Base-by-base conservation (phyloP, 2,113 vertebrate species). In the Ariopsis seemanni region DNA sequence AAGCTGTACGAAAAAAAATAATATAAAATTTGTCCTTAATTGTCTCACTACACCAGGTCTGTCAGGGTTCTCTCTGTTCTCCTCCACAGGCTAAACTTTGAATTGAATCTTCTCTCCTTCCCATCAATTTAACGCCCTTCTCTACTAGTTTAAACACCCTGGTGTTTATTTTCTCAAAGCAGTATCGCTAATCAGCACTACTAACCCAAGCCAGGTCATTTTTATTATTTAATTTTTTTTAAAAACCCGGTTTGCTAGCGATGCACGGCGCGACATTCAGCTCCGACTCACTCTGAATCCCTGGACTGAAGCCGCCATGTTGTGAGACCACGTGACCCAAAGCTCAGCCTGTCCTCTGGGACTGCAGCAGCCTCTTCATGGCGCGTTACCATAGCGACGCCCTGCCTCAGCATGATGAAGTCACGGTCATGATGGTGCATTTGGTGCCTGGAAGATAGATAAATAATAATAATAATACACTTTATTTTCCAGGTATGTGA, bases 241-340 rank as follows among this genome's bases (percentile, higher is more conserved):
- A 52, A 52, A 34, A 6, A 83, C 25, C 57, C 7, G 27, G 7
- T 42, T 72, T 14, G 50, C 67, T 53, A 48, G 15, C 42, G 53
- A 82, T 83, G 75, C 60, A 89, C 91, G 88, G 89, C n/a, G 52
- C 86, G 69, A 22, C 3, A 78, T 42, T 42, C 34, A 60, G 71
- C 63, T 67, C 79, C 69, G 86, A 82, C 89, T 88, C 58, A 93
- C 91, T 91, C 92, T 82, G 93, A 91, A 94, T 94, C 92, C 92
- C 94, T 91, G 93, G 90, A 93, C 92, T 88, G 89, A 89, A 87
- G 95, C 92, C 94, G 95, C 95, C 95, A 95, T 96, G 94, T 96
- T 96, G 94, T 93, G 89, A 90, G 89, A 93, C 92, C 92, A 58
- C 89, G 42, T 93, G 92, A 91, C 89, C 91, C 1, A 82, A 77